These are phyloP conservation scores for Amorpha juglandis DNA, from an alignment of 2,888 invertebrate species.

Conservation along the genomic window DNA sequence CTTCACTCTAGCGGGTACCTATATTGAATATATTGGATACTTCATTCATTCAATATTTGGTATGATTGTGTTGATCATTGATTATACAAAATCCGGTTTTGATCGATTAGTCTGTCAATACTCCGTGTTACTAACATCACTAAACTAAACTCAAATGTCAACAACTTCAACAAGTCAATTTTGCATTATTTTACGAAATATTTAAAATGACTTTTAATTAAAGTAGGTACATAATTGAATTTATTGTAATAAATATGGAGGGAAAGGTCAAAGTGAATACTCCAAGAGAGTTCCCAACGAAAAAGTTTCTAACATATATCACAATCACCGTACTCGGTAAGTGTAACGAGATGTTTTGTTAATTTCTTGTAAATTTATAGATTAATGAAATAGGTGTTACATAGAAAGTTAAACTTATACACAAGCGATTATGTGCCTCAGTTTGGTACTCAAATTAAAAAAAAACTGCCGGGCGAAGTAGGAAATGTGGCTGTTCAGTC, in stretches of 20 bases:
- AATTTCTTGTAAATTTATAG: not conserved
- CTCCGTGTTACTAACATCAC: no score
- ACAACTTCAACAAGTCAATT: constrained; percentile 17
- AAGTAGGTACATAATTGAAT: constrained; percentile 20
- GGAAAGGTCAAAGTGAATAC: constrained; percentile 30
- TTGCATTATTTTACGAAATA: constrained; percentile 13
- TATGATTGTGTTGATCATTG: no score
- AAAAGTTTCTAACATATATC: constrained; percentile 37
- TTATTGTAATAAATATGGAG: constrained; percentile 20
- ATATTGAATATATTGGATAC: no score
- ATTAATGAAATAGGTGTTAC: not conserved
- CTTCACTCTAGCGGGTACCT: no score
- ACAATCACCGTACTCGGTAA: constrained; percentile 43
- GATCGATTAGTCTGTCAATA: no score
- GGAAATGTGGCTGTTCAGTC: no score
- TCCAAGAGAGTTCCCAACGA: constrained; percentile 32
- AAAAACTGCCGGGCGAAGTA: no score
- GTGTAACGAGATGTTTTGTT: not conserved
- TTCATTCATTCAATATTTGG: no score
- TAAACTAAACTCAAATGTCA: constrained; percentile 21
- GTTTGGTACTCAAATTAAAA: no score
- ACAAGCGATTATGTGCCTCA: not conserved
- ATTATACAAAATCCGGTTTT: no score
- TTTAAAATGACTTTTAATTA: not conserved
- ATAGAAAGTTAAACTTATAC: not conserved